Conservation (phyloP, 1,140 invertebrate species). For the Microvelia longipes region DNA sequence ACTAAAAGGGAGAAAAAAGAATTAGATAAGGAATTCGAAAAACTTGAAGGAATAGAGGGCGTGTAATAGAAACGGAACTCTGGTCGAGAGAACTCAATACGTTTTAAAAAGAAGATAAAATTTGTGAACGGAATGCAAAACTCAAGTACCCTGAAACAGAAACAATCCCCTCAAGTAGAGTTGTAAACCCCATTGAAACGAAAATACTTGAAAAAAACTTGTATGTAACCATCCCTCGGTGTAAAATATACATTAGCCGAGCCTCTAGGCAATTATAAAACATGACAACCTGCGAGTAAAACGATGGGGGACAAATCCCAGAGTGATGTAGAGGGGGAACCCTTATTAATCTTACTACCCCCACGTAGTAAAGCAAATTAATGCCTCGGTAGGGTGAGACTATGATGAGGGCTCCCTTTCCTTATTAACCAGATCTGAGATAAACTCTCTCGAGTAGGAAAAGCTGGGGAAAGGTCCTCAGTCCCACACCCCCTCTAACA, state of each 20-base stretch:
- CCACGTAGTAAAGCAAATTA: neutral
- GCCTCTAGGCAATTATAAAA: neutral
- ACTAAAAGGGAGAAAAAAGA: neutral
- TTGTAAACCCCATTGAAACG: neutral
- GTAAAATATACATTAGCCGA: neutral
- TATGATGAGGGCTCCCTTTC: neutral
- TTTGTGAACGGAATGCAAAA: neutral
- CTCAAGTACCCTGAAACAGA: neutral
- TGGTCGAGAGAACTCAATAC: too few relatives aligned
- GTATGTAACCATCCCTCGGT: neutral
- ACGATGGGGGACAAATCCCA: neutral
- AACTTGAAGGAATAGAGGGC: neutral
- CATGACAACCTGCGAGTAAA: neutral
- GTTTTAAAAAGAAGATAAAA: neutral
- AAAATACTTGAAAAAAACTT: too few relatives aligned
- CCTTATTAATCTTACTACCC: neutral
- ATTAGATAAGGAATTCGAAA: neutral
- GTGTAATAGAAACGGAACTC: neutral
- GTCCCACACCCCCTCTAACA: neutral
- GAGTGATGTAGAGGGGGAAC: neutral
- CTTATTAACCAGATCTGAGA: neutral
- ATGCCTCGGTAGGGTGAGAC: neutral
- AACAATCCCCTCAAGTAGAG: neutral
- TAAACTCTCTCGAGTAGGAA: neutral
- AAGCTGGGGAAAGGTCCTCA: neutral